Evolutionary conservation across 2,888 invertebrate genomes (phyloP), one percentile per base, ranked within the genome.

Genomic region (Parnassius glacialis): DNA sequence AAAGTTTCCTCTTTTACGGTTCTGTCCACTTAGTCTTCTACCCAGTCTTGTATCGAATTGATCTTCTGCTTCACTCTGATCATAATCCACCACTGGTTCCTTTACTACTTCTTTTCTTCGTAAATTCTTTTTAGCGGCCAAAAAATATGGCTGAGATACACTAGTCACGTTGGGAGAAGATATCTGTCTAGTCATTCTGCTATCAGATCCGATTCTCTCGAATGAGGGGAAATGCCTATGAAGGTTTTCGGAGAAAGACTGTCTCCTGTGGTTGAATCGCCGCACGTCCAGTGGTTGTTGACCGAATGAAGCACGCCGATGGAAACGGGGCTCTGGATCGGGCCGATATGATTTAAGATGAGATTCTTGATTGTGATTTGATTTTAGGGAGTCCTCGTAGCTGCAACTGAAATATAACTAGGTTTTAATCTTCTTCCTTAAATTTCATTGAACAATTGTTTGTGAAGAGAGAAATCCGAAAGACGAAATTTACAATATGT

Each of bases 311-410:
- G 90, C 90, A 66, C 90, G 73, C 1, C 91, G 74, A 10, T 78
- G 70, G 65, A 85, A 84, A n/a, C 83, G 78, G 0, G 78, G 76
- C 3, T 87, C 87, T 0, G 67, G 54, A 2, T 81, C 82, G 1
- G 74, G 70, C 0, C 74, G 79, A 61, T 81, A 84, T 0, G 78
- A 70, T 57, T 87, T 86, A 1, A 70, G 55, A 68, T 70, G 11
- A 65, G 73, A 64, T 44, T 84, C 87, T 70, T 81, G 88, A 65
- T 81, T 93, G 87, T 77, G 93, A 81, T 74, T 94, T 0, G 95
- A 95, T 79, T 96, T 96, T 50, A 96, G 84, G 0, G 96, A 96
- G 76, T 96, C 96, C 84, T 96, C 96, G 80, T 96, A 96, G 75
- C 95, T 96, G 83, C 95, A 95, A 74, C 93, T 94, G 83, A 52